These are phyloP conservation scores for Scaptodrosophila lebanonensis DNA, from an alignment of 1,140 invertebrate species.

Conservation along the genomic window DNA sequence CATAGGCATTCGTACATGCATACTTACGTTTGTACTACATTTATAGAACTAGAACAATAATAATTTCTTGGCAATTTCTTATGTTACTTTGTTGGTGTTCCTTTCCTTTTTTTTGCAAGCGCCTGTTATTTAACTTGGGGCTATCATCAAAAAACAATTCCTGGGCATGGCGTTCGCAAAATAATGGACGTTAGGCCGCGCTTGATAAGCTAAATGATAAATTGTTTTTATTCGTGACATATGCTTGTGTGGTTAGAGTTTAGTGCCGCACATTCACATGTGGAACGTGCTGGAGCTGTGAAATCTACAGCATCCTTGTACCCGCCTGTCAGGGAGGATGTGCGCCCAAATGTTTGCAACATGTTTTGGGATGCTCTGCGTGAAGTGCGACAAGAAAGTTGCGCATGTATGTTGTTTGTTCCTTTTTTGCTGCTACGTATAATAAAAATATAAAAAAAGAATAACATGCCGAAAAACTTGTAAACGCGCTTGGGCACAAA, in stretches of 20 bases:
- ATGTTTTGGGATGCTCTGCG: too few relatives aligned
- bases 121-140: slow-evolving; percentile 8
- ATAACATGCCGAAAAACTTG: slow-evolving; percentile 48
- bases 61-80: slow-evolving; percentile 64
- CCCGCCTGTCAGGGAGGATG: too few relatives aligned
- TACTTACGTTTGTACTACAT: too few relatives aligned
- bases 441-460: slow-evolving; percentile 15
- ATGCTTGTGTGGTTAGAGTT: slow-evolving; percentile 37
- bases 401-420: slow-evolving; percentile 13
- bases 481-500: slow-evolving; percentile 69
- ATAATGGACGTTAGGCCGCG: slow-evolving; percentile 70
- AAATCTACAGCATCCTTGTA: too few relatives aligned
- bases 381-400: too few relatives aligned
- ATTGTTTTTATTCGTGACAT: slow-evolving; percentile 74
- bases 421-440: too few relatives aligned
- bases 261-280: not conserved
- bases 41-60: slow-evolving; percentile 52
- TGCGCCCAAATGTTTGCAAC: too few relatives aligned
- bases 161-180: slow-evolving; percentile 67
- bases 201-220: slow-evolving; percentile 75
- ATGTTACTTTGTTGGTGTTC: slow-evolving; percentile 30
- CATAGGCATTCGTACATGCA: slow-evolving; percentile 16
- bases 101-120: slow-evolving; percentile 8
- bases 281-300: too few relatives aligned
- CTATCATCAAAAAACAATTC: slow-evolving; percentile 75